A percentile compares a stretch with the other conserved stretches of the same genome.
Conservation (phyloP, 53 echinoderm and acorn worm species). For the Echinarachnius parma region DNA sequence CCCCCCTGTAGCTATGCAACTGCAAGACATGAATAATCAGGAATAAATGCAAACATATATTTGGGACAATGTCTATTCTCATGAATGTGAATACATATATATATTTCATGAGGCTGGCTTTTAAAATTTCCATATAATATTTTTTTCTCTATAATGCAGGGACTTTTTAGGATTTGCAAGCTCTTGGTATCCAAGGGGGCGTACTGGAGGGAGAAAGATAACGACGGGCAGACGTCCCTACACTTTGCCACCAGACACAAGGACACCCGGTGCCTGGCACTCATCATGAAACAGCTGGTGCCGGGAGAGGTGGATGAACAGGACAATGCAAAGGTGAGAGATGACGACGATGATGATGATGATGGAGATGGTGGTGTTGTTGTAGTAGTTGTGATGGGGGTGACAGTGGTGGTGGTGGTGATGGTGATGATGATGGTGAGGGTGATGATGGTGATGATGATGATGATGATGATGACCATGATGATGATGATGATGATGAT, state of each 20-base stretch:
- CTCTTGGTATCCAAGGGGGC: slow-evolving; percentile 85
- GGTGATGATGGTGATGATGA: slow-evolving; percentile 2
- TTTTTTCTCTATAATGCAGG: too few relatives aligned
- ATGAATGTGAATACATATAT: too few relatives aligned
- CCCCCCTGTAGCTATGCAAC: too few relatives aligned
- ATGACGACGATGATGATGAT: neutral
- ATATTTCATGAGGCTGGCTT: too few relatives aligned
- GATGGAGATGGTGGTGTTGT: slow-evolving; percentile 4
- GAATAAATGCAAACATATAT: too few relatives aligned
- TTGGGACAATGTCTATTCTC: too few relatives aligned
- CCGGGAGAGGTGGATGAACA: slow-evolving; percentile 95
- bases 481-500: slow-evolving; percentile 20
- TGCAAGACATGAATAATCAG: too few relatives aligned
- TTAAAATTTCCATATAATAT: too few relatives aligned
- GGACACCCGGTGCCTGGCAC: slow-evolving; percentile 82
- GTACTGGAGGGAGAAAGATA: slow-evolving; percentile 86
- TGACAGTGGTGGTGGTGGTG: neutral
- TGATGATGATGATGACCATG: slow-evolving; percentile 5
- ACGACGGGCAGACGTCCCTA: slow-evolving; percentile 80
- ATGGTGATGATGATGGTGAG: slow-evolving; percentile 9
- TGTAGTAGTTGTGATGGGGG: neutral
- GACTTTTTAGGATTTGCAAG: slow-evolving; percentile 74
- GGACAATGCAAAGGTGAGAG: slow-evolving; percentile 77
- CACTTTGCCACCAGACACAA: slow-evolving; percentile 92
- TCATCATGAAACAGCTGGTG: slow-evolving; percentile 86